Conservation (phyloP, 2,888 invertebrate genomes). For the Eupeodes luniger region DNA sequence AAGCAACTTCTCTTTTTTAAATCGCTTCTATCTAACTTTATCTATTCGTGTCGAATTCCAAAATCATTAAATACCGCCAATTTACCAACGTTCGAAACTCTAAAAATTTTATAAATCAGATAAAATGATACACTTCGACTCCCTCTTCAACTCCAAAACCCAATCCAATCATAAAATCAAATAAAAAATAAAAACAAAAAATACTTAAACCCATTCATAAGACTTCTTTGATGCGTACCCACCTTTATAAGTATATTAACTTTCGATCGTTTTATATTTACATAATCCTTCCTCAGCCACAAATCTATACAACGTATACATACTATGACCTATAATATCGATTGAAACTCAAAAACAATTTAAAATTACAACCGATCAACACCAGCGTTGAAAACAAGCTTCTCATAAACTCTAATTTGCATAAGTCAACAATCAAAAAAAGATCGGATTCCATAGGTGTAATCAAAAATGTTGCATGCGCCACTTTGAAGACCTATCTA, state of each 20-base stretch:
- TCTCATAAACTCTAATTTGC: constrained; percentile 63
- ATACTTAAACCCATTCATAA: constrained; percentile 17
- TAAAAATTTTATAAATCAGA: background rate
- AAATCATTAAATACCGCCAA: no score
- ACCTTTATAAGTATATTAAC: background rate
- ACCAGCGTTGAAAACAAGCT: constrained; percentile 56
- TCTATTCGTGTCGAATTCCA: no score
- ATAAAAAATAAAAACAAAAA: background rate
- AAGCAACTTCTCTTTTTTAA: no score
- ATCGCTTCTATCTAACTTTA: no score
- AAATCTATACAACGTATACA: background rate
- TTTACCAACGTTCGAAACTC: background rate
- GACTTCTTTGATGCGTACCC: background rate
- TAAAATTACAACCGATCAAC: constrained; percentile 65
- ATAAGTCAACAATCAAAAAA: constrained; percentile 67
- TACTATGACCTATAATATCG: background rate
- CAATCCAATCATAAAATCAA: background rate
- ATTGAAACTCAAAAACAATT: constrained; percentile 33
- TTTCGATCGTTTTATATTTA: constrained; percentile 8
- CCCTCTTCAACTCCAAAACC: background rate
- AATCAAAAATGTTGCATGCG: constrained; percentile 71
- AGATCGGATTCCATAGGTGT: constrained; percentile 70
- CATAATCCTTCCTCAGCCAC: constrained; percentile 18
- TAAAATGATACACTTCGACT: background rate
- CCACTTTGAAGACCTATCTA: constrained; percentile 63